A percentile compares a stretch with the other conserved stretches of the same genome.
Evolutionary conservation across 2,797 vertebrate species (phyloP).

Genomic region (Distichodus sexfasciatus): DNA sequence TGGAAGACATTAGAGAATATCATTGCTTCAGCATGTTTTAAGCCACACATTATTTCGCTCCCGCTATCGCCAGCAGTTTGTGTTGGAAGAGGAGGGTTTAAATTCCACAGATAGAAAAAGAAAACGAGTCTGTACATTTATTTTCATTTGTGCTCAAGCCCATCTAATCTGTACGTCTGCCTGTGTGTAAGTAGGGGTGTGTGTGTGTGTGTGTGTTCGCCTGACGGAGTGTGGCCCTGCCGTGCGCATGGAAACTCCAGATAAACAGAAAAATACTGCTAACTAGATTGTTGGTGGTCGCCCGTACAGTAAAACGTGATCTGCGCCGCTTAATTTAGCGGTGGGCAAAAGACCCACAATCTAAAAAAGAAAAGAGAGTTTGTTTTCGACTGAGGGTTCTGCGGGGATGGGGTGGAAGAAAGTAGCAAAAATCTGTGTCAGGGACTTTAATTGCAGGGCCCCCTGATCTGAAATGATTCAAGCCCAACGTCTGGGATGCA

Average conservation of each 20-base stretch:
- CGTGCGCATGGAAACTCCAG: constrained; percentile 53
- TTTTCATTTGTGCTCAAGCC: constrained; percentile 35
- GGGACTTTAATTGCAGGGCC: constrained; percentile 51
- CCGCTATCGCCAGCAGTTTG: constrained; percentile 50
- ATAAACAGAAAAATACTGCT: constrained; percentile 54
- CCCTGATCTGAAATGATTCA: constrained; percentile 58
- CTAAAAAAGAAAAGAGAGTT: constrained; percentile 34
- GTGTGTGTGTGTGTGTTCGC: constrained; percentile 3
- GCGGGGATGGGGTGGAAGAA: constrained; percentile 46
- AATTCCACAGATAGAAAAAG: constrained; percentile 56
- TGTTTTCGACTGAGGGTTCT: constrained; percentile 47
- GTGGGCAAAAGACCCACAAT: constrained; percentile 41
- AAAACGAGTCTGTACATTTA: constrained; percentile 47
- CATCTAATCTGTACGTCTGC: constrained; percentile 27
- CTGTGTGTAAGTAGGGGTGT: background rate
- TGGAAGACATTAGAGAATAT: constrained; percentile 59
- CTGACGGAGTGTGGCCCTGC: constrained; percentile 24
- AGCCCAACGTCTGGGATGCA: constrained; percentile 46
- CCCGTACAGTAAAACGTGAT: constrained; percentile 48
- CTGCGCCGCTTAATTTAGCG: constrained; percentile 36
- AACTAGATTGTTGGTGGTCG: constrained; percentile 55
- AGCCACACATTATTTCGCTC: constrained; percentile 51
- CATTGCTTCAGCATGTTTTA: constrained; percentile 63
- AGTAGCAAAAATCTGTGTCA: constrained; percentile 55
- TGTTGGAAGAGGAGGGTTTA: constrained; percentile 39